Percentiles rank a stretch among this genome's conserved stretches.
These are phyloP conservation scores for Cordilura impudica DNA, from an alignment of 2,888 invertebrate species.

Conservation along the genomic window DNA sequence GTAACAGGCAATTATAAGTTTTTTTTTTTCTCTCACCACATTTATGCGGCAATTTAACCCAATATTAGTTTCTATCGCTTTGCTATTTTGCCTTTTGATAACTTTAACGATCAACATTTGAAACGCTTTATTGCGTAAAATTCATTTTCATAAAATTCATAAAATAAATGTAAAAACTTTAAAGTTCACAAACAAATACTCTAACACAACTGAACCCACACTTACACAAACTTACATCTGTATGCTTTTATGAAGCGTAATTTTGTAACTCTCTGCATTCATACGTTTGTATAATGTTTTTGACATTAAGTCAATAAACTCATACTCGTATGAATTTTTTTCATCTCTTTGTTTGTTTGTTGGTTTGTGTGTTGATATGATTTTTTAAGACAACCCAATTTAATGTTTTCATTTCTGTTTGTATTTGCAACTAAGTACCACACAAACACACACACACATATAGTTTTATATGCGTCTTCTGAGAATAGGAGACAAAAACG, in stretches of 20 bases:
- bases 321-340: slow-evolving; percentile 16
- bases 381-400: background rate
- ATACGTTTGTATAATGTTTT: slow-evolving; percentile 23
- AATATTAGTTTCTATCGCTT: background rate
- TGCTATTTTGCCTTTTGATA: too few relatives aligned
- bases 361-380: background rate
- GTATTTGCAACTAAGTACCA: background rate
- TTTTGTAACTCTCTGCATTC: slow-evolving; percentile 18
- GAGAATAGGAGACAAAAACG: slow-evolving; percentile 31
- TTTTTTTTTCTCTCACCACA: too few relatives aligned
- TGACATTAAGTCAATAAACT: slow-evolving; percentile 48
- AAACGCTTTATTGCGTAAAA: slow-evolving; percentile 16
- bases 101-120: too few relatives aligned
- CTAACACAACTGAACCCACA: too few relatives aligned
- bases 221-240: background rate
- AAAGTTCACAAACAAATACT: background rate
- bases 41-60: background rate
- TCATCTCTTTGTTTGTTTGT: too few relatives aligned
- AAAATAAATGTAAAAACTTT: background rate
- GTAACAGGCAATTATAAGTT: slow-evolving; percentile 2
- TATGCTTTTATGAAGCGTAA: background rate
- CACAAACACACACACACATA: background rate
- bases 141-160: background rate
- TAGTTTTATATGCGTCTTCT: too few relatives aligned
- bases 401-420: background rate